Conservation (phyloP, 2,113 vertebrate genomes). For the Aptenodytes forsteri region DNA sequence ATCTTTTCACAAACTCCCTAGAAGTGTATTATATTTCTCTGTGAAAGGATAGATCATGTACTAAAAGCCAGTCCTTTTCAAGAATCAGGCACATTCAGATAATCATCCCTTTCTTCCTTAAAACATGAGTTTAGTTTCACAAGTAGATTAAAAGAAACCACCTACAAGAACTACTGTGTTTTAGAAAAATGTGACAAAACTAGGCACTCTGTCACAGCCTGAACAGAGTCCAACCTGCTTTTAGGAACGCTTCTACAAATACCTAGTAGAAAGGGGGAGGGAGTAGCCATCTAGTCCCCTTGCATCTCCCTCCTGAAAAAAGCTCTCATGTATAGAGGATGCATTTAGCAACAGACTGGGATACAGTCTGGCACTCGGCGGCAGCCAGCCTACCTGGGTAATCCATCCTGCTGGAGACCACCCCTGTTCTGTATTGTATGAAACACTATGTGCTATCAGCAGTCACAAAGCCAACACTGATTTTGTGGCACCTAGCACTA, state of each 20-base stretch:
- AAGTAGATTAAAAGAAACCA: constrained; percentile 8
- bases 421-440: neutral
- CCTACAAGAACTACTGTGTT: neutral
- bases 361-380: neutral
- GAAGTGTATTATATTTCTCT: neutral
- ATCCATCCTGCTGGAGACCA: neutral
- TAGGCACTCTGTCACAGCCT: neutral
- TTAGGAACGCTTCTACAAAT: neutral
- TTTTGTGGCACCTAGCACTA: neutral
- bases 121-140: neutral
- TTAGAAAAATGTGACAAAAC: constrained; percentile 12
- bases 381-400: neutral
- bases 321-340: neutral
- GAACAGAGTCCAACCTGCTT: neutral
- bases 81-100: neutral
- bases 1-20: neutral
- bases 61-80: neutral
- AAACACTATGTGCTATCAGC: neutral
- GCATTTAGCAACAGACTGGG: neutral
- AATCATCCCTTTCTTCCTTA: neutral
- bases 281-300: neutral
- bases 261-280: neutral
- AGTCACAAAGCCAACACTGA: neutral
- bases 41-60: neutral
- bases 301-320: neutral